Evolutionary conservation across 2,888 invertebrate genomes (phyloP), one percentile per base, ranked within the genome.

Genomic region (Biston stratarius): DNA sequence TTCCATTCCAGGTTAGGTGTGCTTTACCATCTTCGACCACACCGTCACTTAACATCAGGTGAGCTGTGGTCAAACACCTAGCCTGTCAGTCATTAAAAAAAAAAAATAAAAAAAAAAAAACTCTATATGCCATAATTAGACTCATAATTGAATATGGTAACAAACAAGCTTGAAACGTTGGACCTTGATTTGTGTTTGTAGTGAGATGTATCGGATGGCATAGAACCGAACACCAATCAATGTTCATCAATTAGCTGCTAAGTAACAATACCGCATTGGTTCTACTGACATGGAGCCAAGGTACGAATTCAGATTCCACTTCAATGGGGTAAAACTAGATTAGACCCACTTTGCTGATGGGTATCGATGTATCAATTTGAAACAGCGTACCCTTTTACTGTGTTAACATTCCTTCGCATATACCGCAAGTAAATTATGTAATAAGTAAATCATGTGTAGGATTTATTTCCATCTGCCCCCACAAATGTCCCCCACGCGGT

Each of bases 181-280:
- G 24, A 24, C 24, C 24, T 42, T 55, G 33, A 55, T 24, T 55
- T 11, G 15, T 36, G 36, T 24, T 6, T 1, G 36, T 12, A 34
- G 38, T 38, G 10, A 15, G 38, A n/a, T 14, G 58, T 58, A 38
- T 38, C 12, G 8, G 38, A 24, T 48, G 11, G 42, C n/a, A 14
- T 7, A 56, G 60, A 42, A 24, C 45, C 36, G 45, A 34, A 12
- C 38, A 56, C 47, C 75, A 77, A 78, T 79, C 77, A 75, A 73
- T 80, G 73, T 72, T 69, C 67, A 74, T 80, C 79, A 79, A 83
- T 83, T 84, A 82, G 68, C 71, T 51, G 61, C 73, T 80, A 76
- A 83, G 81, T 83, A 79, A 81, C 80, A 77, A 71, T 77, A 71
- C 68, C 59, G 15, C 59, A 60, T 12, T 34, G 11, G 36, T 36